phyloP scores from a whole-genome alignment of 2,888 invertebrate species.

The Epiblema foenella region DNA sequence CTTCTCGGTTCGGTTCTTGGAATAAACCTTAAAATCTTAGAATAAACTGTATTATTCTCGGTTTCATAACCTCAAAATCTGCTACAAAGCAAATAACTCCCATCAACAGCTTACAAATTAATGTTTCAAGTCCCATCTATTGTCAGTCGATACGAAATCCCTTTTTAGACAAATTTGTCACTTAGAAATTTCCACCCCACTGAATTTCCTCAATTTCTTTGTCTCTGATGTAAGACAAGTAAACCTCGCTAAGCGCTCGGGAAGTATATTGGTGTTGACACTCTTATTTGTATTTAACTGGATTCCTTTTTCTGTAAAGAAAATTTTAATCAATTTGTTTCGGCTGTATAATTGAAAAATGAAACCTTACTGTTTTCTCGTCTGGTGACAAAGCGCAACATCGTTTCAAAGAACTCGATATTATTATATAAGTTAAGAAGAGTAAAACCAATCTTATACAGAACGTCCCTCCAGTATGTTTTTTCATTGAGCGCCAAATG shows the following conservation, averaged over 20 bases:
- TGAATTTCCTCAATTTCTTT: constrained; percentile 32
- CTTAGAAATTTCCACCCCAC: constrained; percentile 28
- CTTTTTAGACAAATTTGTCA: constrained; percentile 23
- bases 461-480: too few species aligned
- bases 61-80: not conserved
- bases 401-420: too few species aligned
- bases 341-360: too few species aligned
- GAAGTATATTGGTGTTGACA: not conserved
- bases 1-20: too few species aligned
- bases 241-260: constrained; percentile 12
- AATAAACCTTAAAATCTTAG: too few species aligned
- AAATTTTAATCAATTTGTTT: too few species aligned
- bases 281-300: not conserved
- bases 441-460: too few species aligned
- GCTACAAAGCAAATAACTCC: not conserved
- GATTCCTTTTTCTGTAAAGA: too few species aligned
- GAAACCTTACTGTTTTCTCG: too few species aligned
- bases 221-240: constrained; percentile 35
- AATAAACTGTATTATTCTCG: not conserved
- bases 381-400: too few species aligned
- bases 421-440: too few species aligned
- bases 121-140: constrained; percentile 24
- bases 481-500: too few species aligned
- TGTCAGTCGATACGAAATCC: constrained; percentile 36
- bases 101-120: constrained; percentile 18